Evolutionary conservation across 2,888 invertebrate species (phyloP).

Genomic region (Galerucella nymphaeae): DNA sequence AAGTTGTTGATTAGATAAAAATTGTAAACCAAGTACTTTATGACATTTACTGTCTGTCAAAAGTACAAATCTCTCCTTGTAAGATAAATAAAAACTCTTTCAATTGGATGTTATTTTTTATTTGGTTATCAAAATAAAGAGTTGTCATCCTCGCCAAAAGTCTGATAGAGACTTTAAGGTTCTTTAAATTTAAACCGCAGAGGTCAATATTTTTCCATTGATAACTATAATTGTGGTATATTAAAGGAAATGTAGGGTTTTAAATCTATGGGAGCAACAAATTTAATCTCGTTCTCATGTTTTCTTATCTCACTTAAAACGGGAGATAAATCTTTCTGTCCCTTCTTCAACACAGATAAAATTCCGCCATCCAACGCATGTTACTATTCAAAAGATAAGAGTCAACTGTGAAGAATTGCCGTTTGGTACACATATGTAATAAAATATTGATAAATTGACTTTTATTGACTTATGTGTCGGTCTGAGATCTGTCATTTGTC

Average conservation of each 20-base stretch:
- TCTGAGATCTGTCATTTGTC: background rate
- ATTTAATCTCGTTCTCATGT: background rate
- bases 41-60: background rate
- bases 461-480: background rate
- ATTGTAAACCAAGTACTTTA: background rate
- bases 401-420: background rate
- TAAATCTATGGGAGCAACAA: background rate
- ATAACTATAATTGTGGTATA: conserved; percentile 5
- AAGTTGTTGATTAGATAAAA: conserved; percentile 11
- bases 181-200: conserved; percentile 3
- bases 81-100: background rate
- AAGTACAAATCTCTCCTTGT: background rate
- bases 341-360: background rate
- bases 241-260: background rate
- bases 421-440: background rate
- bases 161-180: background rate
- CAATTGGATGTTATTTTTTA: background rate
- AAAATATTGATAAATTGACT: background rate
- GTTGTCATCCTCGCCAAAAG: background rate
- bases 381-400: background rate
- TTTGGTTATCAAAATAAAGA: background rate
- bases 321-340: background rate
- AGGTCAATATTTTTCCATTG: background rate
- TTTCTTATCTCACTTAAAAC: background rate
- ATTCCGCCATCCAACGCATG: background rate